Base-by-base conservation (phyloP, 1,140 invertebrate genomes). In the Branchinecta lindahli region DNA sequence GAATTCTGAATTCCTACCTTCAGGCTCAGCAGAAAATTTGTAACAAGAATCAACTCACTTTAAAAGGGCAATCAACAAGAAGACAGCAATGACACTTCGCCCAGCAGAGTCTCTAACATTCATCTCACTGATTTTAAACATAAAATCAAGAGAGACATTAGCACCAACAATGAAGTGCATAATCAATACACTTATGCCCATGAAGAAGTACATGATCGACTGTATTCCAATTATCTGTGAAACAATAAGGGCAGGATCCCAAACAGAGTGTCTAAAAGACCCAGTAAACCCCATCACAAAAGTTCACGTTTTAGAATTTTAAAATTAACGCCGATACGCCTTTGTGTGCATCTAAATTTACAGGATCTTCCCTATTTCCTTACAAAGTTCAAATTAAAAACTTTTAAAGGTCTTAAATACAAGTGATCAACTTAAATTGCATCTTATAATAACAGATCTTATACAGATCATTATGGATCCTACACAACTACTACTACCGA, bases 211-310 rank as follows among this genome's bases (percentile, higher is more conserved):
- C 52, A 61, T 61, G 18, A 61, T 6, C 1, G 12, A 61, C 6
- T 61, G 52, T 15, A 61, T 61, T 6, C 12, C 52, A 61, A 61
- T 20, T 61, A 61, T 61, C 18, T 61, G 52, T 12, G 52, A 12
- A 15, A 61, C 18, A 15, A 61, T 61, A 61, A 61, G 52, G 52
- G 52, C 52, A 15, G 52, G 52, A 61, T 61, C 52, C 52, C 52
- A 61, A 61, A 61, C 52, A 15, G 52, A 61, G 18, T 61, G 52
- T 20, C 52, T 61, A 20, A 61, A 61, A 15, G 52, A 61, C 18
- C 52, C 52, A 3, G 52, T 33, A 33, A 33, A 33, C 33, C 5
- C 5, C 33, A 33, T 33, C 33, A 33, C 33, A 33, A 33, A 5
- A 33, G 5, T 33, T 33, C 33, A 33, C 33, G 33, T 33, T 33